Evolutionary conservation across 92 coral and sea anemone genomes (phyloP).

Genomic region (Porites rus): DNA sequence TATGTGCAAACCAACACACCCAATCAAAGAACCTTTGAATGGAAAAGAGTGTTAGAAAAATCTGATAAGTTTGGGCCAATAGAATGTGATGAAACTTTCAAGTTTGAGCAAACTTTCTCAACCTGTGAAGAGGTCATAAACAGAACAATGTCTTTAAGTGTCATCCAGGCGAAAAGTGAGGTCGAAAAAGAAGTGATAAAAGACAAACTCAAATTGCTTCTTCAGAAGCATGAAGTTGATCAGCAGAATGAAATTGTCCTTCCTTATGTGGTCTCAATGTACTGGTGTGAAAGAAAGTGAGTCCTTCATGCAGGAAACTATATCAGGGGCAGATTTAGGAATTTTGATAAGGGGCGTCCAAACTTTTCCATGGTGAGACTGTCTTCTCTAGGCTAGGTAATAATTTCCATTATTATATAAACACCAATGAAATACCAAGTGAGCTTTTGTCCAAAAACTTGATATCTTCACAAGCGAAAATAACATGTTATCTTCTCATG

Average conservation of each 20-base stretch:
- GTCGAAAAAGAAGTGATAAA: slow-evolving; percentile 59
- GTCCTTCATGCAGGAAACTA: too few relatives aligned
- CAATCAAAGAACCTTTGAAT: slow-evolving; percentile 41
- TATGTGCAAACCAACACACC: slow-evolving; percentile 61
- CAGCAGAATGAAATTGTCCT: background rate
- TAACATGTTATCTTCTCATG: too few relatives aligned
- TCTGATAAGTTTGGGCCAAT: slow-evolving; percentile 56
- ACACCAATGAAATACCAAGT: too few relatives aligned
- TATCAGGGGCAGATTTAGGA: too few relatives aligned
- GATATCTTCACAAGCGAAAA: too few relatives aligned
- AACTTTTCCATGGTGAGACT: too few relatives aligned
- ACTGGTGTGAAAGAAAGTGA: slow-evolving; percentile 27
- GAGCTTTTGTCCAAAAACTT: too few relatives aligned
- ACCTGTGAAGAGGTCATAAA: slow-evolving; percentile 54
- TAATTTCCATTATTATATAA: too few relatives aligned
- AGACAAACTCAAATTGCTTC: slow-evolving; percentile 50
- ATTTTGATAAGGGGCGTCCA: too few relatives aligned
- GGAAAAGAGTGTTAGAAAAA: slow-evolving; percentile 48
- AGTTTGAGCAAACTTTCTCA: slow-evolving; percentile 38
- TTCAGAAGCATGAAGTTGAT: slow-evolving; percentile 34
- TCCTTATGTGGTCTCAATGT: slow-evolving; percentile 6
- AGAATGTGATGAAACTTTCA: slow-evolving; percentile 38
- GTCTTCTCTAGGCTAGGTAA: too few relatives aligned
- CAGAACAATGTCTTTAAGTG: slow-evolving; percentile 63
- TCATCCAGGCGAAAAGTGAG: slow-evolving; percentile 45